Evolutionary conservation across 30 jellyfish, hydroid and myxozoan genomes (phyloP).

Genomic region (Sanderia malayensis): DNA sequence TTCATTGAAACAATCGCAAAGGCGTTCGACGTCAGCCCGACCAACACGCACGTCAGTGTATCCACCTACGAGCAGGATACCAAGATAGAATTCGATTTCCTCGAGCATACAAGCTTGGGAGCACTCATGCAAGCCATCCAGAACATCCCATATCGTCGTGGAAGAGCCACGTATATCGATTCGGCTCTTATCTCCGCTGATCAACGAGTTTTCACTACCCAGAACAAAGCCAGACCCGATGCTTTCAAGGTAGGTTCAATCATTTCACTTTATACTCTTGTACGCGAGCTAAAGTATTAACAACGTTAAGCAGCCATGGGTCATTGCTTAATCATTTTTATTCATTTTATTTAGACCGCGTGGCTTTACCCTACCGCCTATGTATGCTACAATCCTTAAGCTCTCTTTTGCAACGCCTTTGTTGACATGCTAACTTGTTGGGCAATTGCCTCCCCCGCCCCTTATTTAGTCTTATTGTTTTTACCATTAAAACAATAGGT

Average conservation of each 20-base stretch:
- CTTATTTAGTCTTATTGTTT: no score
- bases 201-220: conserved; percentile 45
- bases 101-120: conserved; percentile 17
- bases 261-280: no score
- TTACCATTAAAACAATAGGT: no score
- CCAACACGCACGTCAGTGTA: conserved; percentile 76
- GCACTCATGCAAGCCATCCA: conserved; percentile 63
- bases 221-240: conserved; percentile 72
- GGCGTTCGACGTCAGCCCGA: conserved; percentile 70
- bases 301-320: no score
- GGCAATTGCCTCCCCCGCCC: no score
- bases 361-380: no score
- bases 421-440: no score
- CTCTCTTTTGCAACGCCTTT: no score
- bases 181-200: conserved; percentile 69
- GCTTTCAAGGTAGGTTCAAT: conserved; percentile 62
- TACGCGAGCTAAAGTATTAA: no score
- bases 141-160: conserved; percentile 59
- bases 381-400: no score
- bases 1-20: conserved; percentile 64
- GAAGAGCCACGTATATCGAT: conserved; percentile 76
- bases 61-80: conserved; percentile 53
- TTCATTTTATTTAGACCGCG: no score
- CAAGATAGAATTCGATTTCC: conserved; percentile 50
- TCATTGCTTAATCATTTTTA: no score